Conservation (phyloP, 1,140 invertebrate species). For the Aphis gossypii region DNA sequence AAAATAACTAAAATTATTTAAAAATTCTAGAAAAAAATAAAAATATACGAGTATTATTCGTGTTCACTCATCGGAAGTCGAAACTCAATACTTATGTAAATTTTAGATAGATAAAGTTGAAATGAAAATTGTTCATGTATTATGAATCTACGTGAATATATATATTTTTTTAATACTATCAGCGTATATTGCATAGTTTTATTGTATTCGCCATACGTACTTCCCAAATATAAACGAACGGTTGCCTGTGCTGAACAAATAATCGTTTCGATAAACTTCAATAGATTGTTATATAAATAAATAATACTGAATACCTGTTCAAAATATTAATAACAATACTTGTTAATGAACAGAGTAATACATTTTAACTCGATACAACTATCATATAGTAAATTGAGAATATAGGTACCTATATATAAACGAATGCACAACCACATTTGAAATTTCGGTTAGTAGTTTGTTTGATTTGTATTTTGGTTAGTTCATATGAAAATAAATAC, state of each 20-base stretch:
- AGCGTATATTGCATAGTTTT: neutral
- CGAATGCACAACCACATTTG: neutral
- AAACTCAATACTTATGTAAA: neutral
- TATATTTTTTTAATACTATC: neutral
- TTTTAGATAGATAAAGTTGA: neutral
- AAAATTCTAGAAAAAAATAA: neutral
- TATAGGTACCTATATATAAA: too few relatives aligned
- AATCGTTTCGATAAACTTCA: neutral
- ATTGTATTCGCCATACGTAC: neutral
- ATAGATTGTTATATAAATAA: neutral
- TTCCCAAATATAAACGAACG: neutral
- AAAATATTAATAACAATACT: neutral
- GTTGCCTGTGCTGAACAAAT: neutral
- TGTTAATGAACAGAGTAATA: neutral
- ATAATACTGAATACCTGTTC: neutral
- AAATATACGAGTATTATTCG: neutral
- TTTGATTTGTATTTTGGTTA: neutral
- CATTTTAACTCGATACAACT: neutral
- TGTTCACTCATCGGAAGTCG: neutral
- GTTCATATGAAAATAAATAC: neutral
- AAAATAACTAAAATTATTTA: neutral
- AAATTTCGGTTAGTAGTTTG: neutral
- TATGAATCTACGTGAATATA: neutral
- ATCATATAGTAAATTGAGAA: neutral
- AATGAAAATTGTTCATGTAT: neutral